Base-by-base conservation (phyloP, 1,140 invertebrate species). In the Colletes latitarsis region DNA sequence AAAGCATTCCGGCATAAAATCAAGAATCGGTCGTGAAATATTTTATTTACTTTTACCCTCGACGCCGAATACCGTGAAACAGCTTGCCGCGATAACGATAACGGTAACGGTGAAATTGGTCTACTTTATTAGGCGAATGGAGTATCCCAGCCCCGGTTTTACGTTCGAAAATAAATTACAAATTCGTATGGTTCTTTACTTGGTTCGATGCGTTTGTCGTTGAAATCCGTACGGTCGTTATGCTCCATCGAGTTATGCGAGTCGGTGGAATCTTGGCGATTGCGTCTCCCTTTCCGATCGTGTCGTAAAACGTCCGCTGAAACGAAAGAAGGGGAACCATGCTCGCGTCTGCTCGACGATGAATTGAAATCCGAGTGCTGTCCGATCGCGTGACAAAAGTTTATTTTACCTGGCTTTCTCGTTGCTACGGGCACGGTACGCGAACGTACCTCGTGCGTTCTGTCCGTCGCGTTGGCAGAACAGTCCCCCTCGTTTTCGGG, bases 401-500 rank as follows among this genome's bases (percentile, higher is more conserved):
- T 21, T 1, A 6, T 6, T 46, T 46, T 78, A 78, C 68, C 57
- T 30, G 43, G 21, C 3, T 30, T 39, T 3, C 17, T 58, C 21
- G 43, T n/a, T 21, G 66, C 8, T 10, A 75, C 3, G 6, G 75
- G 4, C 0, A 1, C n/a, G 4, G 5, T 49, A 57, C 21, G 60
- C 39, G 63, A 60, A 15, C 12, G 6, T 30, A 15, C 39, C 15
- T 83, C 19, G 15, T 49, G 30, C 53, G 55, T 68, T 21, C 49
- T 55, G 30, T 75, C 49, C 49, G 15, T 12, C 17, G 69, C 64
- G 21, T 4, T 70, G 4, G 6, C 66, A 12, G 64, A 17, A 43
- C 39, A 9, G 4, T 60, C 30, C 10, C 53, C 55, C 14, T 30
- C 64, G n/a, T 69, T 62, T 21, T 88, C 87, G 1, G 86, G 84